phyloP scores from a whole-genome alignment of 2,797 vertebrate genomes.

The Tenualosa ilisha region DNA sequence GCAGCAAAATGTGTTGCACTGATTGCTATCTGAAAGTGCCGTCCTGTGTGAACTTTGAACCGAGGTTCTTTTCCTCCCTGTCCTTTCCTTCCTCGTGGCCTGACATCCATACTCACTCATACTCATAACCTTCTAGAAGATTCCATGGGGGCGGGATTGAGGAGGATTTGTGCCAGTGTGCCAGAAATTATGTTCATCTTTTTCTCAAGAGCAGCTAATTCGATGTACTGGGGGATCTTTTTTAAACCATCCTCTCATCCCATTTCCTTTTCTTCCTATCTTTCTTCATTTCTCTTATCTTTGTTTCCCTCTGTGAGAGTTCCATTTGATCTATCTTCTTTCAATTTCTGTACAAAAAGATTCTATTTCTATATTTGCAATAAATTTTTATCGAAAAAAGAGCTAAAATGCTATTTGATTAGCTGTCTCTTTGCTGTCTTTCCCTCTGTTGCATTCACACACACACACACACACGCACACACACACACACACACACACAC shows the following conservation, averaged over 20 bases:
- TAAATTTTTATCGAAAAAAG: constrained; percentile 54
- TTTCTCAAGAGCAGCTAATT: constrained; percentile 20
- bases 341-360: constrained; percentile 58
- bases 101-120: neutral
- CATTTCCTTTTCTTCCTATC: neutral
- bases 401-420: neutral
- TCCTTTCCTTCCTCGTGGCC: neutral
- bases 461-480: neutral
- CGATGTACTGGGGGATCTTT: neutral
- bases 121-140: neutral
- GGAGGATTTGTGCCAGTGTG: constrained; percentile 9
- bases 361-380: constrained; percentile 60
- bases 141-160: neutral
- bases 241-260: neutral
- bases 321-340: constrained; percentile 42
- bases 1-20: neutral
- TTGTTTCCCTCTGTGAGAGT: neutral
- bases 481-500: neutral
- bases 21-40: neutral
- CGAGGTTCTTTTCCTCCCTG: neutral
- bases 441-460: neutral
- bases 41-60: neutral
- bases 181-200: constrained; percentile 10
- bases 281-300: constrained; percentile 26
- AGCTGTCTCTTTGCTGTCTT: neutral